These are phyloP conservation scores for Melinaea marsaeus DNA, from an alignment of 2,888 invertebrate species.

Conservation along the genomic window DNA sequence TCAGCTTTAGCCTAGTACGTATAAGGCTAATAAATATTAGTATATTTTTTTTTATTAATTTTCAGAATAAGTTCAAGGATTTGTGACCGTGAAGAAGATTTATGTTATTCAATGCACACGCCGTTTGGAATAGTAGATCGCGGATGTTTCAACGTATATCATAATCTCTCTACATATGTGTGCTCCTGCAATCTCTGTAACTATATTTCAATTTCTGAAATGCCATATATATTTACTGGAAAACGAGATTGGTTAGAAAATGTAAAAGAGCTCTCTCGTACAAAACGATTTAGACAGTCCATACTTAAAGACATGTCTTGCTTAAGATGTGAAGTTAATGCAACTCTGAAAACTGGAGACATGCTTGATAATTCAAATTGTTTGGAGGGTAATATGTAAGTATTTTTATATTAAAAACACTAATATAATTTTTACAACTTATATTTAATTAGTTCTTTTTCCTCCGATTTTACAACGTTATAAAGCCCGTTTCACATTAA, in stretches of 20 bases:
- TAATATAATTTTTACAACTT: neutral
- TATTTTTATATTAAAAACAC: constrained; percentile 26
- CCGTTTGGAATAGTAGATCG: constrained; percentile 64
- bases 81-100: constrained; percentile 50
- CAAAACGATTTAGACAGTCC: constrained; percentile 51
- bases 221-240: constrained; percentile 55
- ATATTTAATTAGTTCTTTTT: too few species aligned
- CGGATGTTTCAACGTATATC: constrained; percentile 57
- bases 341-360: constrained; percentile 40
- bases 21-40: constrained; percentile 9
- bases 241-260: constrained; percentile 58
- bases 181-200: constrained; percentile 68
- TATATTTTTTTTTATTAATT: constrained; percentile 30
- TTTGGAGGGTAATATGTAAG: constrained; percentile 60
- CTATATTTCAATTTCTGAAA: constrained; percentile 55
- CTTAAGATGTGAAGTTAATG: constrained; percentile 58
- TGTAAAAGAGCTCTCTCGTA: constrained; percentile 56
- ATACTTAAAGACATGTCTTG: constrained; percentile 60
- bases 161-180: constrained; percentile 54
- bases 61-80: constrained; percentile 48
- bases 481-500: neutral
- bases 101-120: constrained; percentile 62
- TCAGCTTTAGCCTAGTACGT: too few species aligned
- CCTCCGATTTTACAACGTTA: too few species aligned
- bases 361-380: constrained; percentile 47